Conservation (phyloP, 2,797 vertebrate genomes). For the Epinephelus malabaricus region DNA sequence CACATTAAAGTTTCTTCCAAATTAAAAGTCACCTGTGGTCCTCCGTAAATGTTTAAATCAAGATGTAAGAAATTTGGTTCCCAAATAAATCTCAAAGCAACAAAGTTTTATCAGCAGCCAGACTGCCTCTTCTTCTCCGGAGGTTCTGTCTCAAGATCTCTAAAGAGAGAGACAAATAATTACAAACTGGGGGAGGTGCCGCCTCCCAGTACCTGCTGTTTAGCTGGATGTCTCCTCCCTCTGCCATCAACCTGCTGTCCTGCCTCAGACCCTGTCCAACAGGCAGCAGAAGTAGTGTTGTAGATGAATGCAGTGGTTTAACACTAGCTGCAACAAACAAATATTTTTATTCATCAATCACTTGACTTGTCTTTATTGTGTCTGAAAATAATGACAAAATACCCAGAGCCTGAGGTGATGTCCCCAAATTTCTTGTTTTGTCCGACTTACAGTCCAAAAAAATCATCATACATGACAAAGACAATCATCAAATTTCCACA, state of each 20-base stretch:
- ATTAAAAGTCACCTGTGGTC: neutral
- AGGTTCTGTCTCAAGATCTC: slow-evolving; percentile 49
- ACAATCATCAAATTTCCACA: no score
- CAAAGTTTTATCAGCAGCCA: slow-evolving; percentile 21
- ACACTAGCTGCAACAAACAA: neutral
- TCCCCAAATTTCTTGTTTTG: neutral
- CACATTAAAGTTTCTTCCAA: neutral
- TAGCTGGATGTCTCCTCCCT: slow-evolving; percentile 69
- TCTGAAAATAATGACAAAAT: neutral
- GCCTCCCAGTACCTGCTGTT: slow-evolving; percentile 60
- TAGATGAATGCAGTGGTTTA: neutral
- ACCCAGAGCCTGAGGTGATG: neutral
- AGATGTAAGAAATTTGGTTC: neutral
- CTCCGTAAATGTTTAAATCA: slow-evolving; percentile 6
- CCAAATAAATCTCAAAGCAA: slow-evolving; percentile 1
- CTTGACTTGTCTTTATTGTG: neutral
- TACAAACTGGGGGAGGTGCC: slow-evolving; percentile 76
- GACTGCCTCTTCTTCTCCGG: slow-evolving; percentile 29
- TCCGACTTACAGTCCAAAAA: neutral
- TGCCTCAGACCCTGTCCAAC: neutral
- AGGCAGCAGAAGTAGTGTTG: neutral
- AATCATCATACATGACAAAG: neutral
- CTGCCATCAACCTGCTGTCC: slow-evolving; percentile 35
- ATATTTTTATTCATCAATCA: neutral
- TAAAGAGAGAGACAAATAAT: slow-evolving; percentile 78